phyloP scores from a whole-genome alignment of 2,113 vertebrate species.

The Trochalopteron elliotii region DNA sequence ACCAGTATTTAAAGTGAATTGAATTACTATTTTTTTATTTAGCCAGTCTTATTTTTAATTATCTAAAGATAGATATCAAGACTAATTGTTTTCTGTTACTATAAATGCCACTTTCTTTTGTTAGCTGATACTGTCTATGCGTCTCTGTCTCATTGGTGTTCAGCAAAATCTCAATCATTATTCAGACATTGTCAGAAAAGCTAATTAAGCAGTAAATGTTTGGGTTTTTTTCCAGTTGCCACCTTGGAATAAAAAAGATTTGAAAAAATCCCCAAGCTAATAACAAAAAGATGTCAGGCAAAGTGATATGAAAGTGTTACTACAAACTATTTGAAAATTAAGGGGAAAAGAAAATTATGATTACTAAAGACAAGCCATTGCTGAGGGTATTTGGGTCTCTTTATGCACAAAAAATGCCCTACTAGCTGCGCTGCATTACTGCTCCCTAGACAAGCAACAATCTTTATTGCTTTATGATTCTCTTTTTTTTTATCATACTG shows the following conservation, averaged over 20 bases:
- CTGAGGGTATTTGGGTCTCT: slow-evolving; percentile 57
- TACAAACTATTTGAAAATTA: slow-evolving; percentile 51
- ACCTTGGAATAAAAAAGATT: neutral
- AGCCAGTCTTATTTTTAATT: neutral
- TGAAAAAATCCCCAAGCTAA: neutral
- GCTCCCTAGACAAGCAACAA: slow-evolving; percentile 67
- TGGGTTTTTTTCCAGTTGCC: neutral
- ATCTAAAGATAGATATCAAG: neutral
- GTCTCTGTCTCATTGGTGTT: neutral
- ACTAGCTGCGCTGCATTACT: slow-evolving; percentile 17
- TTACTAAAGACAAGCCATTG: slow-evolving; percentile 32
- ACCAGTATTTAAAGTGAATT: neutral
- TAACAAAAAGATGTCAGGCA: neutral
- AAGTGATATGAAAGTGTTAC: neutral
- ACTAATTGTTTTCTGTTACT: neutral
- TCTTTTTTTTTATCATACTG: slow-evolving; percentile 66
- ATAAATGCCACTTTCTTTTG: neutral
- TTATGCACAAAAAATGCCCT: slow-evolving; percentile 36
- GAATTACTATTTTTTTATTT: neutral
- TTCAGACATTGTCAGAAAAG: neutral
- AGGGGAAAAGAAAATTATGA: slow-evolving; percentile 7
- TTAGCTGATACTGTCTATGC: neutral
- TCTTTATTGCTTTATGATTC: slow-evolving; percentile 63
- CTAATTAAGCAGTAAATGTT: slow-evolving; percentile 21
- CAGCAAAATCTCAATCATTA: slow-evolving; percentile 1